A percentile compares a stretch with the other conserved stretches of the same genome.
phyloP scores from a whole-genome alignment of 2,888 invertebrate genomes.

The Osmoderma eremita region DNA sequence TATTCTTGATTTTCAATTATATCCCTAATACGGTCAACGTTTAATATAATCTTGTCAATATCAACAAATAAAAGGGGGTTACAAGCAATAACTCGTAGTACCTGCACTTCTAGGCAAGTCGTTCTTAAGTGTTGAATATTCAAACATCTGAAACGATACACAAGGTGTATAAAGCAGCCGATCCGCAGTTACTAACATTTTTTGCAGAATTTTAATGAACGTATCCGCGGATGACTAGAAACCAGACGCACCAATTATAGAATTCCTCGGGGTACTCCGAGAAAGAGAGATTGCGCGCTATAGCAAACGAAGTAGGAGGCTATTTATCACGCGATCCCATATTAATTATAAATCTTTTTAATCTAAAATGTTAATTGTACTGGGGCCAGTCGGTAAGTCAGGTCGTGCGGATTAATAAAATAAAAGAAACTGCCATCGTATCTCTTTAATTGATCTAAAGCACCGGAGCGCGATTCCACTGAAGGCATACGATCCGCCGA shows the following conservation, averaged over 20 bases:
- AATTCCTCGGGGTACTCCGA: constrained; percentile 27
- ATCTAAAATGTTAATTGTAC: constrained; percentile 40
- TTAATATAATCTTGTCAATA: too few relatives aligned
- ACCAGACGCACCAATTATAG: constrained; percentile 28
- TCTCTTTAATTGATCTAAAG: constrained; percentile 43
- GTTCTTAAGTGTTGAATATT: too few relatives aligned
- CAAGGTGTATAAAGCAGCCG: background rate
- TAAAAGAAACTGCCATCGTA: constrained; percentile 38
- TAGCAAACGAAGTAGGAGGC: background rate
- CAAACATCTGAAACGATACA: too few relatives aligned
- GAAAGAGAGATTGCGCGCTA: constrained; percentile 11
- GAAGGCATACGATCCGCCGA: constrained; percentile 27
- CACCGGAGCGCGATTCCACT: constrained; percentile 36
- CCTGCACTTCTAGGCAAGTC: too few relatives aligned
- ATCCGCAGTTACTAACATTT: constrained; percentile 13
- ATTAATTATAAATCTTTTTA: constrained; percentile 41
- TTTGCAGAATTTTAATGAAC: constrained; percentile 33
- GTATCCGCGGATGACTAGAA: constrained; percentile 1
- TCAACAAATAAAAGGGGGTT: too few relatives aligned
- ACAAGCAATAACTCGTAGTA: too few relatives aligned
- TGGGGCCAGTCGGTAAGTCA: constrained; percentile 32
- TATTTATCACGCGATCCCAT: constrained; percentile 30
- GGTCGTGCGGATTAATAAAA: constrained; percentile 31
- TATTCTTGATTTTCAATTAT: too few relatives aligned
- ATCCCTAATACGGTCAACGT: too few relatives aligned